These are phyloP conservation scores for Fragum sueziense DNA, from an alignment of 2,888 invertebrate genomes.

Conservation along the genomic window DNA sequence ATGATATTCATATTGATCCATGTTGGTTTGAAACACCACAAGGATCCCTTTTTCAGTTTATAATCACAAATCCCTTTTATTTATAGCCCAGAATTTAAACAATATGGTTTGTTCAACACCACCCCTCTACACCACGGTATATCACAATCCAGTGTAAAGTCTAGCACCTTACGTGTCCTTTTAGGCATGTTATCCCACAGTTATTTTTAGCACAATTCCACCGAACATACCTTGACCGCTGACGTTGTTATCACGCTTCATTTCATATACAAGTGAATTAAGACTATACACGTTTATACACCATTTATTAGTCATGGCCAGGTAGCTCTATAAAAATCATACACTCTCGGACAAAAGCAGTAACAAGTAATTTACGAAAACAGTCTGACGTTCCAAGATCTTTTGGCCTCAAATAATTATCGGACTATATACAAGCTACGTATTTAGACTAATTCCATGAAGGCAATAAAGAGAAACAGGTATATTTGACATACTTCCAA, in stretches of 20 bases:
- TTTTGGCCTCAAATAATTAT: background rate
- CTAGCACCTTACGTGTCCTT: background rate
- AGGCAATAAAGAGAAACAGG: no score
- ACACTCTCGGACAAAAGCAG: background rate
- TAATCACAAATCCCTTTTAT: background rate
- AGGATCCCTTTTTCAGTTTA: background rate
- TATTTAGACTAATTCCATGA: no score
- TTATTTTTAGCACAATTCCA: background rate
- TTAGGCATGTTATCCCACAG: background rate
- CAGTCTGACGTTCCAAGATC: background rate
- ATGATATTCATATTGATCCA: no score
- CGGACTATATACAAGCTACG: no score
- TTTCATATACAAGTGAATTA: background rate
- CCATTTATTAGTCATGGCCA: background rate
- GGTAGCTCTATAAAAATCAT: background rate
- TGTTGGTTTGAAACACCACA: background rate
- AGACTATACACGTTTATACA: background rate
- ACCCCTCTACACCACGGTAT: background rate
- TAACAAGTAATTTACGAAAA: background rate
- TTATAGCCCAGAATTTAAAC: background rate
- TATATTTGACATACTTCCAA: no score
- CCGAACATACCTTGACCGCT: background rate
- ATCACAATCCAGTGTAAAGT: background rate
- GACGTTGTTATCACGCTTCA: background rate
- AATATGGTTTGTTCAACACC: background rate